Percentiles rank a stretch among this genome's conserved stretches.
Evolutionary conservation across 2,797 vertebrate genomes (phyloP).

Genomic region (Cyprinella venusta): DNA sequence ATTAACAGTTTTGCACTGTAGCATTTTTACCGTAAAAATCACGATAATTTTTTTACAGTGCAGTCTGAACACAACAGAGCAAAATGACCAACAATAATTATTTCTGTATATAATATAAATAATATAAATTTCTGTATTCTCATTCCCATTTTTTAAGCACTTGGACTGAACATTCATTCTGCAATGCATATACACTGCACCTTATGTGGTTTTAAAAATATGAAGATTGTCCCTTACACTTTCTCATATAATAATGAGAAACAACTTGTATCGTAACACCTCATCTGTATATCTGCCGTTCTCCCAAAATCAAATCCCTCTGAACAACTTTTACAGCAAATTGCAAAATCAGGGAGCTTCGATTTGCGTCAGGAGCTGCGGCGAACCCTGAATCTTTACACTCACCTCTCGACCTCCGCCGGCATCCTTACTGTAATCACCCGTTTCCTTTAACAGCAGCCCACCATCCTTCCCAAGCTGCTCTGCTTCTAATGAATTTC

Average conservation of each 20-base stretch:
- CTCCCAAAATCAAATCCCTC: constrained; percentile 30
- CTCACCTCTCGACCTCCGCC: constrained; percentile 64
- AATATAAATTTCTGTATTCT: not conserved
- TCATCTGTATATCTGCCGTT: constrained; percentile 38
- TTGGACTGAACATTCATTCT: not conserved
- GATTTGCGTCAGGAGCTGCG: constrained; percentile 60
- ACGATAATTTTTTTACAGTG: too few species aligned
- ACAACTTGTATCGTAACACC: constrained; percentile 28
- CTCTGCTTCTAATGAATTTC: constrained; percentile 75
- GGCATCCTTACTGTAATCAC: constrained; percentile 72
- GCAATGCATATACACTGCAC: not conserved
- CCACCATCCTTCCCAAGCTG: constrained; percentile 67
- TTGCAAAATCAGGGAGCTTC: constrained; percentile 52
- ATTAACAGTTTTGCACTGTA: too few species aligned
- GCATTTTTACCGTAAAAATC: too few species aligned
- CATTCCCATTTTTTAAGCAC: not conserved
- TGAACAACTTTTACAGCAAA: constrained; percentile 37
- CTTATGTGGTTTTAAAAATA: constrained; percentile 22
- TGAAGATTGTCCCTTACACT: not conserved
- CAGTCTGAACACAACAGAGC: not conserved
- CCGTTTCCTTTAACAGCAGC: constrained; percentile 68
- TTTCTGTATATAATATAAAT: not conserved
- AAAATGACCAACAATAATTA: not conserved
- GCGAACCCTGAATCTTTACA: constrained; percentile 58
- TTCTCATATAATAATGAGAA: constrained; percentile 27